These are phyloP conservation scores for Epirrita christyi DNA, from an alignment of 2,888 invertebrate species.

Conservation along the genomic window DNA sequence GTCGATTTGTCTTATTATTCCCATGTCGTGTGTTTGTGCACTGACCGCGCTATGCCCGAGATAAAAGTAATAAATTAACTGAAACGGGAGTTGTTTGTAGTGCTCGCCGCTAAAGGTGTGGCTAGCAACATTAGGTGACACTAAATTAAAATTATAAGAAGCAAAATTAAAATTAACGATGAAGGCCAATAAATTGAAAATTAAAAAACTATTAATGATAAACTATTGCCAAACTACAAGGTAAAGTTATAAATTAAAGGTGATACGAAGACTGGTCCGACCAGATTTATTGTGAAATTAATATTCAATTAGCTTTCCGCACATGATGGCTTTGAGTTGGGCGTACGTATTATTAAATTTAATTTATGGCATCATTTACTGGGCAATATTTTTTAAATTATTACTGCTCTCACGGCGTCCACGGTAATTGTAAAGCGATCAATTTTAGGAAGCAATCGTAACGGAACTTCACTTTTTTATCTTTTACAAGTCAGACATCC, in stretches of 20 bases:
- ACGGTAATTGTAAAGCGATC: constrained; percentile 67
- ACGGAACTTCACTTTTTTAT: constrained; percentile 37
- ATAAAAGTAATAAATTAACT: constrained; percentile 82
- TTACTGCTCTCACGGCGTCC: constrained; percentile 70
- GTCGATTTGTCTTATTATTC: constrained; percentile 82
- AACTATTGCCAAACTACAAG: constrained; percentile 53
- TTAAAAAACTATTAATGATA: constrained; percentile 50
- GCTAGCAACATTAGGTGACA: constrained; percentile 61
- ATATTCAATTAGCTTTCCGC: constrained; percentile 85
- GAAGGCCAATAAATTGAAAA: constrained; percentile 48
- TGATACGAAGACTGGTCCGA: constrained; percentile 64
- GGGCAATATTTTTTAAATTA: constrained; percentile 80
- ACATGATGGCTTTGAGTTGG: constrained; percentile 79
- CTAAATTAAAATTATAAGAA: constrained; percentile 34
- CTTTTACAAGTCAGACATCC: constrained; percentile 19
- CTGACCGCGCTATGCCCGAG: constrained; percentile 78
- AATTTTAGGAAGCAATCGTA: constrained; percentile 57
- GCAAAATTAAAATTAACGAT: constrained; percentile 34
- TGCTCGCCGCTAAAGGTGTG: constrained; percentile 72
- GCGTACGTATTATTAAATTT: constrained; percentile 82
- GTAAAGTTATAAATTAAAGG: constrained; percentile 76
- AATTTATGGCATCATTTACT: constrained; percentile 83
- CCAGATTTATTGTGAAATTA: constrained; percentile 83
- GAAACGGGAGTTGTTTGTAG: constrained; percentile 80
- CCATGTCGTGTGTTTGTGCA: constrained; percentile 80